Percentiles rank a stretch among this genome's conserved stretches.
phyloP scores from a whole-genome alignment of 2,888 invertebrate genomes.

The Tachina fera region DNA sequence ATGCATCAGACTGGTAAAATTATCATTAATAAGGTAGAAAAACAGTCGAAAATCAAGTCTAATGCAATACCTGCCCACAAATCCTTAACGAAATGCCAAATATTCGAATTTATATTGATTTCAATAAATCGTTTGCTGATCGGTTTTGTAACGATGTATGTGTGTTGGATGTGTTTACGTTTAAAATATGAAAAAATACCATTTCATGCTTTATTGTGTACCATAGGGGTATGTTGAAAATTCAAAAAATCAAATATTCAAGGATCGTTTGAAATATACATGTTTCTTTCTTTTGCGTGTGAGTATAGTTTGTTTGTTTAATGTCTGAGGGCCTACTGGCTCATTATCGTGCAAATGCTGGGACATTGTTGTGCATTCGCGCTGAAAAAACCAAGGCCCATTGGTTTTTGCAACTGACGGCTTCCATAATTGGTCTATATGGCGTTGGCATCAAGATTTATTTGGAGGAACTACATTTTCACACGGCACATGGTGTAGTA shows the following conservation, averaged over 20 bases:
- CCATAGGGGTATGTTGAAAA: conserved; percentile 73
- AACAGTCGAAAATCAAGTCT: conserved; percentile 24
- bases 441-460: conserved; percentile 73
- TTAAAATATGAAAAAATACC: conserved; percentile 71
- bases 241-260: background rate
- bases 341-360: conserved; percentile 74
- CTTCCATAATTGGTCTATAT: conserved; percentile 73
- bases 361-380: conserved; percentile 70
- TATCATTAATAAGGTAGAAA: conserved; percentile 67
- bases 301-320: conserved; percentile 73
- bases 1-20: conserved; percentile 73
- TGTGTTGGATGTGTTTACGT: conserved; percentile 74
- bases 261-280: background rate
- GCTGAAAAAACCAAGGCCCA: conserved; percentile 73
- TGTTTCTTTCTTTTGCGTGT: background rate
- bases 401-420: conserved; percentile 73
- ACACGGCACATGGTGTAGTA: conserved; percentile 73
- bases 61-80: conserved; percentile 2
- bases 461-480: conserved; percentile 73
- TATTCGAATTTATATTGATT: conserved; percentile 72
- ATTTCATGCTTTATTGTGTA: conserved; percentile 75
- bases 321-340: conserved; percentile 76
- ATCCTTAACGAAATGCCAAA: conserved; percentile 62
- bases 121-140: conserved; percentile 74
- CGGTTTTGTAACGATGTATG: conserved; percentile 75